Conservation (phyloP, 2,888 invertebrate genomes). For the Capitulum mitella region DNA sequence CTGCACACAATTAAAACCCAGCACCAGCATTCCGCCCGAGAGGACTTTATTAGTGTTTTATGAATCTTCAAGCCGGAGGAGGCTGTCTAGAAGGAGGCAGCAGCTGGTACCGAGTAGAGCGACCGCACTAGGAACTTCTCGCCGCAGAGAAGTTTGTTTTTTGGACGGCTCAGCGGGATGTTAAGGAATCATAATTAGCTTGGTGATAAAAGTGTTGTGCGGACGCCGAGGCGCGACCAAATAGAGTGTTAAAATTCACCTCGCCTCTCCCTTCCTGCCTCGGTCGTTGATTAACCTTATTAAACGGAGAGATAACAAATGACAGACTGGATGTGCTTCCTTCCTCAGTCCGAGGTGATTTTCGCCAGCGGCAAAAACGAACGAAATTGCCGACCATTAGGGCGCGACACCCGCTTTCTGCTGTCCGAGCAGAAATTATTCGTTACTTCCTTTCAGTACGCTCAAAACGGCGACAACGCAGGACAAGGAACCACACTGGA, state of each 20-base stretch:
- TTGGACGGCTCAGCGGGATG: background rate
- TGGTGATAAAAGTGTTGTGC: slow-evolving; percentile 14
- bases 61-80: background rate
- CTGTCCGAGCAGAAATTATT: slow-evolving; percentile 1
- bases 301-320: slow-evolving; percentile 23
- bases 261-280: background rate
- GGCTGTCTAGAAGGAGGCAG: background rate
- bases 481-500: too few species aligned
- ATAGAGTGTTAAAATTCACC: background rate
- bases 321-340: background rate
- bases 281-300: slow-evolving; percentile 4
- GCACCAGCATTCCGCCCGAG: background rate
- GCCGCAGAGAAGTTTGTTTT: background rate
- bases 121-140: background rate
- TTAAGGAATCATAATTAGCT: slow-evolving; percentile 22
- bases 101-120: background rate
- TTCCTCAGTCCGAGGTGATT: background rate
- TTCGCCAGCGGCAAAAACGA: background rate
- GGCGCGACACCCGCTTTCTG: background rate
- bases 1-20: slow-evolving; percentile 22
- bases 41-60: slow-evolving; percentile 23
- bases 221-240: background rate
- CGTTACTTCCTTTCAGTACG: background rate
- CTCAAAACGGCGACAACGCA: background rate
- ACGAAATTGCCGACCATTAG: background rate